Conservation (phyloP, 2,888 invertebrate genomes). For the Rhagium mordax region DNA sequence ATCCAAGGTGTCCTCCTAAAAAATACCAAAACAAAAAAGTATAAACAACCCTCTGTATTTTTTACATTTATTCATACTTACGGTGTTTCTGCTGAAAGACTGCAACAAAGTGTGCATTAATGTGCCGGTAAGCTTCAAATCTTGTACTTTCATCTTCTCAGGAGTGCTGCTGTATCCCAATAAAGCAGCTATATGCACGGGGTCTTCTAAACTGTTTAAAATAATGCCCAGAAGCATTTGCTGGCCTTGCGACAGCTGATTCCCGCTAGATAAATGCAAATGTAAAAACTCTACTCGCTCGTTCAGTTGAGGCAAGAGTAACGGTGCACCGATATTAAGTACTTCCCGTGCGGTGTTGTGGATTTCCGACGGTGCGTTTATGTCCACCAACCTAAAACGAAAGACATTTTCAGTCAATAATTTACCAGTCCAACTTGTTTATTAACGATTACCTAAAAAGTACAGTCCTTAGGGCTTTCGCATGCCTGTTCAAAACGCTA, state of each 20-base stretch:
- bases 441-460: slow-evolving; percentile 70
- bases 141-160: slow-evolving; percentile 59
- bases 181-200: slow-evolving; percentile 73
- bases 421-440: not conserved
- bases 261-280: slow-evolving; percentile 72
- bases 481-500: slow-evolving; percentile 72
- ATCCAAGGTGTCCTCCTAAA: slow-evolving; percentile 63
- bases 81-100: slow-evolving; percentile 73
- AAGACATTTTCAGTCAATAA: not conserved
- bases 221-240: slow-evolving; percentile 76
- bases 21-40: no score
- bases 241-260: slow-evolving; percentile 74
- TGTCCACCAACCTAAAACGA: slow-evolving; percentile 67
- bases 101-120: slow-evolving; percentile 74
- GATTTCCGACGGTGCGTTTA: slow-evolving; percentile 70
- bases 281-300: slow-evolving; percentile 75
- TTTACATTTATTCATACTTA: slow-evolving; percentile 58
- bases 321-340: slow-evolving; percentile 74
- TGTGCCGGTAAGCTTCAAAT: slow-evolving; percentile 68
- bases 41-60: no score
- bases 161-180: slow-evolving; percentile 70
- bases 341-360: slow-evolving; percentile 74
- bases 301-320: slow-evolving; percentile 74
- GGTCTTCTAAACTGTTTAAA: slow-evolving; percentile 75
- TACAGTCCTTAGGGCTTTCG: slow-evolving; percentile 72